A percentile compares a stretch with the other conserved stretches of the same genome.
Evolutionary conservation across 2,797 vertebrate species (phyloP).

Genomic region (Balearica regulorum): DNA sequence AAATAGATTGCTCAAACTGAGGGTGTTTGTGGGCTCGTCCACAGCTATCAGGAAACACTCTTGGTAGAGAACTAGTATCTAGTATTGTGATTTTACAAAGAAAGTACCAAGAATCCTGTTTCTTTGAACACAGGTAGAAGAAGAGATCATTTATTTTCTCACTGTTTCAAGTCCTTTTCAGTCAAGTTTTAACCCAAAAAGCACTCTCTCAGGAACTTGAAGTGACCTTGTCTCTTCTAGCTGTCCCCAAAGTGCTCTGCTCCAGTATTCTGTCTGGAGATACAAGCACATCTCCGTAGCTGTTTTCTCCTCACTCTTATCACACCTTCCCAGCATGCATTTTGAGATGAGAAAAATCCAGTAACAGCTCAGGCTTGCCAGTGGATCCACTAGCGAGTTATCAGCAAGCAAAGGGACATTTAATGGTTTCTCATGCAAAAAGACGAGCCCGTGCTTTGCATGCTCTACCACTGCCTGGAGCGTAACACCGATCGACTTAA

Average conservation of each 20-base stretch:
- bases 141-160: not conserved
- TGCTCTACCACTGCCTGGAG: not conserved
- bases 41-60: too few species aligned
- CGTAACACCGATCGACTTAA: accelerated
- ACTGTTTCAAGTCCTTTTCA: not conserved
- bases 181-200: too few species aligned
- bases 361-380: not conserved
- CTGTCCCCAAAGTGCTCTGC: not conserved
- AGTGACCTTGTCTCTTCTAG: not conserved
- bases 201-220: too few species aligned
- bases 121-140: not conserved
- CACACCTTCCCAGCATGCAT: not conserved
- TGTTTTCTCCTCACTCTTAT: not conserved
- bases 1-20: not conserved
- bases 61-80: not conserved
- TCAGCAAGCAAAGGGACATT: not conserved
- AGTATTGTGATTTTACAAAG: not conserved
- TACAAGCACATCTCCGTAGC: not conserved
- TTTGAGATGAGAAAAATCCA: not conserved
- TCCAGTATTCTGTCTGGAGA: not conserved
- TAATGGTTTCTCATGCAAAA: accelerated
- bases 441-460: accelerated
- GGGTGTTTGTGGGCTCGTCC: accelerated
- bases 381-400: not conserved
- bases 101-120: not conserved